These are phyloP conservation scores for Rhorus exstirpatorius DNA, from an alignment of 2,888 invertebrate genomes.

Conservation along the genomic window DNA sequence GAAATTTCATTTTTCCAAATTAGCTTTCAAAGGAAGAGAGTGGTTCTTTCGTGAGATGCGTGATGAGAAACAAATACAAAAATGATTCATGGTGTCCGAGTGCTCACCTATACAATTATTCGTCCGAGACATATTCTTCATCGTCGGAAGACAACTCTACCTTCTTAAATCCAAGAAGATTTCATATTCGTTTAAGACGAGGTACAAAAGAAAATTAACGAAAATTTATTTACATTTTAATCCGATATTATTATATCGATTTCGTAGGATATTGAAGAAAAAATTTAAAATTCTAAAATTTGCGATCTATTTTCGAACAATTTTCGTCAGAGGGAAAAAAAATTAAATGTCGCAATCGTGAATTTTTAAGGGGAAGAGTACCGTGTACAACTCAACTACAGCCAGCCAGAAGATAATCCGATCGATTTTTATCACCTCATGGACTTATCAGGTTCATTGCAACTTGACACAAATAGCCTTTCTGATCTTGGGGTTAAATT, in stretches of 20 bases:
- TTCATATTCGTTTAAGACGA: conserved; percentile 87
- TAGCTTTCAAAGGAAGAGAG: conserved; percentile 29
- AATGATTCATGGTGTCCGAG: conserved; percentile 76
- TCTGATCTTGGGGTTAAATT: conserved; percentile 87
- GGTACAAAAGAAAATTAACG: conserved; percentile 67
- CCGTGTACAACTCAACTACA: conserved; percentile 87
- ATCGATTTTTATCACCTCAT: conserved; percentile 94
- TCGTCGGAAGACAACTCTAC: conserved; percentile 77
- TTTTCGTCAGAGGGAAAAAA: too few relatives aligned
- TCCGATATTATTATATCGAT: too few relatives aligned
- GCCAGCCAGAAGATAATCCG: conserved; percentile 91
- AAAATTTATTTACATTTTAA: too few relatives aligned
- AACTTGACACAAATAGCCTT: conserved; percentile 87
- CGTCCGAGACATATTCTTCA: conserved; percentile 56
- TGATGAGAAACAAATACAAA: conserved; percentile 71
- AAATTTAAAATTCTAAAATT: neutral
- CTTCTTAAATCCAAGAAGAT: conserved; percentile 88
- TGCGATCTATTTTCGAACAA: too few relatives aligned
- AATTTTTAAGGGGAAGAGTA: conserved; percentile 78
- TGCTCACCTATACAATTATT: conserved; percentile 67
- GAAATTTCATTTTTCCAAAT: neutral
- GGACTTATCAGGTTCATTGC: conserved; percentile 92
- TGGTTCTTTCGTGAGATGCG: conserved; percentile 76
- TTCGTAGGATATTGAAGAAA: too few relatives aligned
- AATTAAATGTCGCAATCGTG: too few relatives aligned